A percentile compares a stretch with the other conserved stretches of the same genome.
phyloP scores from a whole-genome alignment of 2,888 invertebrate genomes.

The Mechanitis messenoides region DNA sequence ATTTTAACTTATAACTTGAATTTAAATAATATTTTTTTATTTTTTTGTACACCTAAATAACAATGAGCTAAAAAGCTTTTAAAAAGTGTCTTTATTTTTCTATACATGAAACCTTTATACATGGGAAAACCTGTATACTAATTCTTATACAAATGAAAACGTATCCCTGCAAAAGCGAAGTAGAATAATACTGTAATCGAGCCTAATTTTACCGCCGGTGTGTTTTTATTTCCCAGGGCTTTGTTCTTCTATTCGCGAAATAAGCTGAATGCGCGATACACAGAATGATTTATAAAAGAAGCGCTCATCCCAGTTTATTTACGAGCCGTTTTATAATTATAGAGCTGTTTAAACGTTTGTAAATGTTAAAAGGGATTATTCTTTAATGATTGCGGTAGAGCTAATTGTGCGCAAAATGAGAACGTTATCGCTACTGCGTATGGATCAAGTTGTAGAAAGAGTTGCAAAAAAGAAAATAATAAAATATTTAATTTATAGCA shows the following conservation, averaged over 20 bases:
- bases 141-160: too few species aligned
- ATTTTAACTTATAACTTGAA: too few species aligned
- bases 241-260: slow-evolving; percentile 73
- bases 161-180: too few species aligned
- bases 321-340: slow-evolving; percentile 71
- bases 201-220: slow-evolving; percentile 18
- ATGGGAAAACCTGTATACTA: too few species aligned
- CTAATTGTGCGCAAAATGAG: slow-evolving; percentile 50
- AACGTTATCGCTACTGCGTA: slow-evolving; percentile 19
- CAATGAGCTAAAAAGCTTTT: too few species aligned
- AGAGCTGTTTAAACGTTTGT: slow-evolving; percentile 62
- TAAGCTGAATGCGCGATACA: slow-evolving; percentile 56
- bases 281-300: slow-evolving; percentile 74
- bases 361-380: slow-evolving; percentile 68
- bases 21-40: too few species aligned
- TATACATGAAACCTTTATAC: too few species aligned
- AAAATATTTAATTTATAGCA: not conserved
- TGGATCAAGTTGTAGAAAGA: slow-evolving; percentile 10
- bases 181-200: too few species aligned
- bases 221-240: slow-evolving; percentile 69
- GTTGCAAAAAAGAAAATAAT: not conserved
- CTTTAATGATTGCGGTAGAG: slow-evolving; percentile 39
- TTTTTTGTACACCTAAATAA: too few species aligned
- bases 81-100: too few species aligned
- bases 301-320: slow-evolving; percentile 72